phyloP scores from a whole-genome alignment of 2,797 vertebrate species.

The Micropoecilia bifurca region DNA sequence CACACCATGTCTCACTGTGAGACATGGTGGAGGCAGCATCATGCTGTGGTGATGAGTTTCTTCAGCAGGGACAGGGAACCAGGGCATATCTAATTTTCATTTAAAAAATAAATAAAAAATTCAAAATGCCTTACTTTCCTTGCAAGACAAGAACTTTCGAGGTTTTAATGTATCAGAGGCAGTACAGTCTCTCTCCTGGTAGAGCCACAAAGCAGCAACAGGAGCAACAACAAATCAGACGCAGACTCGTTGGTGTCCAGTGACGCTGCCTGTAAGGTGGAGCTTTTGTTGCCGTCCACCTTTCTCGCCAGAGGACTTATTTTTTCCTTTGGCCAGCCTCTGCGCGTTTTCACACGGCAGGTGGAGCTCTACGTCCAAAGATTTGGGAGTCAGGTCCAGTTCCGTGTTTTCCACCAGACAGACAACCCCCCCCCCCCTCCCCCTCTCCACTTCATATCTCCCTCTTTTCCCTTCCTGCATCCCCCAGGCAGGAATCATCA shows the following conservation, averaged over 20 bases:
- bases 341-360: constrained; percentile 72
- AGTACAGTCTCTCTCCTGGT: not conserved
- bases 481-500: constrained; percentile 70
- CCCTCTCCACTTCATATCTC: constrained; percentile 47
- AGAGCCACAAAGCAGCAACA: not conserved
- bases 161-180: not conserved
- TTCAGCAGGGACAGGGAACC: not conserved
- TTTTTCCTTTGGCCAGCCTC: constrained; percentile 2
- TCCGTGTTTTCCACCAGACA: constrained; percentile 73
- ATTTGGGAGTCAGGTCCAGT: constrained; percentile 68
- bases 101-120: not conserved
- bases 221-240: not conserved
- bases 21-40: not conserved
- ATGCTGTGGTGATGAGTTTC: not conserved
- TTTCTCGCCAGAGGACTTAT: not conserved
- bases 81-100: not conserved
- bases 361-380: constrained; percentile 79
- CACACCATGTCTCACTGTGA: no score
- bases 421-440: constrained; percentile 28
- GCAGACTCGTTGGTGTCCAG: not conserved
- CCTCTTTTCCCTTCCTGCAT: constrained; percentile 58
- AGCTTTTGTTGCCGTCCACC: not conserved
- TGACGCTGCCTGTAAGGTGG: not conserved
- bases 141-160: not conserved
- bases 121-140: not conserved